These are phyloP conservation scores for Enteromius viviparus DNA, from an alignment of 2,797 vertebrate genomes.

Conservation along the genomic window DNA sequence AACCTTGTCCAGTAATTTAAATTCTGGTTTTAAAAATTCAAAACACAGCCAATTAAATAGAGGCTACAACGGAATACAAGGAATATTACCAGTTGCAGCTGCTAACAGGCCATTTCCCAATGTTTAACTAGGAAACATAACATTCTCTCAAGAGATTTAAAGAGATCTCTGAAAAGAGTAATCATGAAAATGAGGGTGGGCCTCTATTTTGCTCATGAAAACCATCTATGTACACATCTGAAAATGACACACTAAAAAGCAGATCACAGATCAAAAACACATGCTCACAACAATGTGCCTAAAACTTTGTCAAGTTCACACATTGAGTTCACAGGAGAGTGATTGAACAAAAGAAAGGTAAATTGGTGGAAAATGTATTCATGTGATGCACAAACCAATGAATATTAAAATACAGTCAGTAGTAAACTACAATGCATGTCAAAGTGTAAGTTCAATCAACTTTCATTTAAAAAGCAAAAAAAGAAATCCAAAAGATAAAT, in stretches of 20 bases:
- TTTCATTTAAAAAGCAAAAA: background rate
- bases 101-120: slow-evolving; percentile 59
- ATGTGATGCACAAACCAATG: background rate
- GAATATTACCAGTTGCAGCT: slow-evolving; percentile 55
- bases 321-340: background rate
- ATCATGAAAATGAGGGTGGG: background rate
- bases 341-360: background rate
- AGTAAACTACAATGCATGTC: background rate
- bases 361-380: background rate
- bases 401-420: background rate
- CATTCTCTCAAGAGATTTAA: slow-evolving; percentile 10
- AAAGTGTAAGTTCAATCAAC: background rate
- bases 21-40: slow-evolving; percentile 55
- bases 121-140: slow-evolving; percentile 72
- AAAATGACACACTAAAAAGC: background rate
- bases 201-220: background rate
- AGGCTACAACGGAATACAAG: slow-evolving; percentile 55
- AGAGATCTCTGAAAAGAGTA: background rate
- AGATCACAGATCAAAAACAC: background rate
- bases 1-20: slow-evolving; percentile 57
- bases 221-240: background rate
- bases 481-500: background rate
- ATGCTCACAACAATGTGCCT: background rate
- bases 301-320: background rate
- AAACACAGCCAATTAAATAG: slow-evolving; percentile 66